These are phyloP conservation scores for Stenotaenia linearis DNA, from an alignment of 2,888 invertebrate genomes.

Conservation along the genomic window DNA sequence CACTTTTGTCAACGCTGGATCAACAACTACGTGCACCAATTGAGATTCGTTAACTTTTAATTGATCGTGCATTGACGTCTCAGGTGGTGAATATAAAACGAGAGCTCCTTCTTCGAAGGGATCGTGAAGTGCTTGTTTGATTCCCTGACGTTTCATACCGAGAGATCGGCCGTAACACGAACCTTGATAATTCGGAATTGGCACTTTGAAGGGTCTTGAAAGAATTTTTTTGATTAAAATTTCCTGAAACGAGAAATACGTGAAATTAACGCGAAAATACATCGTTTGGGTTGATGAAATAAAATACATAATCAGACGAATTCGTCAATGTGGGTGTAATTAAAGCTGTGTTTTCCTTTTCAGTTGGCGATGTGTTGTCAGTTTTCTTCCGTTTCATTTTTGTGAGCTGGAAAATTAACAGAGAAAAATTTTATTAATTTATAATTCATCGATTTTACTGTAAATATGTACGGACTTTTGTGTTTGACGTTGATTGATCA, in stretches of 20 bases:
- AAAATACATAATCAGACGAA: not conserved
- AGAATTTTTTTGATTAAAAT: conserved; percentile 74
- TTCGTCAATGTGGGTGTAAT: not conserved
- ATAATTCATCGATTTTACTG: too few relatives aligned
- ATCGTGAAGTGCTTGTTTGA: conserved; percentile 73
- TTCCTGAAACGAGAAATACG: conserved; percentile 56
- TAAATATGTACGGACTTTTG: not conserved
- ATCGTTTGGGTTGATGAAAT: too few relatives aligned
- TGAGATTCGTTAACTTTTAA: conserved; percentile 61
- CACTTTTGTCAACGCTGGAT: conserved; percentile 82
- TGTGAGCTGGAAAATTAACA: not conserved
- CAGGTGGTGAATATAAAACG: conserved; percentile 77
- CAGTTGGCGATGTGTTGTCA: not conserved
- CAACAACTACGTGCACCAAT: conserved; percentile 93
- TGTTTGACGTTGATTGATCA: not conserved
- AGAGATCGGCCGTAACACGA: conserved; percentile 66
- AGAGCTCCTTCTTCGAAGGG: conserved; percentile 87
- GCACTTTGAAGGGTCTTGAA: conserved; percentile 80
- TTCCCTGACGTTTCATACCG: conserved; percentile 63
- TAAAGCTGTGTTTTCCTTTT: not conserved
- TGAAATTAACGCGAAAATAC: not conserved
- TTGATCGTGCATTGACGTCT: conserved; percentile 77
- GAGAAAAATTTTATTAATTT: not conserved
- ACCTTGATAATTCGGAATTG: conserved; percentile 76
- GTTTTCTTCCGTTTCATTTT: not conserved